phyloP scores from a whole-genome alignment of 1,140 invertebrate genomes.

The Philotrypesis tridentata region DNA sequence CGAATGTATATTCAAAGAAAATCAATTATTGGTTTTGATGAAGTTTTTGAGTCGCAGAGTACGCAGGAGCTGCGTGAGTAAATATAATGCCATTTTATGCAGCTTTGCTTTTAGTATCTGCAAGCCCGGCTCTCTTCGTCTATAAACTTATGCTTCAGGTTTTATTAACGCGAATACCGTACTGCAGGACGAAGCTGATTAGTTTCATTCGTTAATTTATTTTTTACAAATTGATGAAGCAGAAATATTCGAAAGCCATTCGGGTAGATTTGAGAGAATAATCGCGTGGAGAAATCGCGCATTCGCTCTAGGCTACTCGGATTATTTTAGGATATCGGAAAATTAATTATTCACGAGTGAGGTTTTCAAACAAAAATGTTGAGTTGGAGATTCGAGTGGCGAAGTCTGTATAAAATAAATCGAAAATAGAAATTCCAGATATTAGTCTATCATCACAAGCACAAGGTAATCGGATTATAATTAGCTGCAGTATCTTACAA shows the following conservation, averaged over 20 bases:
- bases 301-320: neutral
- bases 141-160: neutral
- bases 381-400: neutral
- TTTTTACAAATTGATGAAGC: too few species aligned
- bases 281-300: neutral
- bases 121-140: too few species aligned
- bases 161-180: neutral
- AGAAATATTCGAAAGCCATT: neutral
- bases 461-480: neutral
- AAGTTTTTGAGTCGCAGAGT: too few species aligned
- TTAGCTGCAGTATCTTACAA: neutral
- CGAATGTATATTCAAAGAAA: too few species aligned
- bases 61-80: too few species aligned
- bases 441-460: neutral
- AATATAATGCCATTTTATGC: too few species aligned
- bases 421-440: neutral
- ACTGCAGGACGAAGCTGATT: too few species aligned
- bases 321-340: neutral
- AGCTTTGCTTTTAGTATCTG: too few species aligned
- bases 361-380: neutral
- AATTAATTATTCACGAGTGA: neutral
- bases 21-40: too few species aligned
- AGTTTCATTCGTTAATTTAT: too few species aligned
- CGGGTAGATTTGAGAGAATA: neutral
- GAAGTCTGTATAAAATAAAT: neutral